phyloP scores from a whole-genome alignment of 2,113 vertebrate genomes.

The Bos indicus region DNA sequence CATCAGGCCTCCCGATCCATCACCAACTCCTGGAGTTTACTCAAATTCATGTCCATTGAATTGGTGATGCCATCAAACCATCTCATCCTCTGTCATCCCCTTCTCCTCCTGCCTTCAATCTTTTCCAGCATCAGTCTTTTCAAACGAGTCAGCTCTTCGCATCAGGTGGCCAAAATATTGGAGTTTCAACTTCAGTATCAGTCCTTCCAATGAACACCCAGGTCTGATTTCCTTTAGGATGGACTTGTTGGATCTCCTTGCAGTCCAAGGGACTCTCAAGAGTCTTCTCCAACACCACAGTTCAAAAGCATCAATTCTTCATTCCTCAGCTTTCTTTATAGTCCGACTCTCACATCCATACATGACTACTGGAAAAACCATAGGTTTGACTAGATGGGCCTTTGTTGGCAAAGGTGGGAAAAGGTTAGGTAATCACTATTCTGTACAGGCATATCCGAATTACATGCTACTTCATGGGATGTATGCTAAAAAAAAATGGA shows the following conservation, averaged over 20 bases:
- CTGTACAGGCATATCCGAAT: neutral
- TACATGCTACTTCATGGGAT: neutral
- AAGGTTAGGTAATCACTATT: neutral
- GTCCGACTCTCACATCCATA: neutral
- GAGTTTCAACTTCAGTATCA: neutral
- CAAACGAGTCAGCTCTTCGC: neutral
- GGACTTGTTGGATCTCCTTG: neutral
- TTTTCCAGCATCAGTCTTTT: neutral
- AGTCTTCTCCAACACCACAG: neutral
- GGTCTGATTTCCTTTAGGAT: neutral
- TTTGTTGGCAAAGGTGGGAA: neutral
- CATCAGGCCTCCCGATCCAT: neutral
- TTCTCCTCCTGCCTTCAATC: neutral
- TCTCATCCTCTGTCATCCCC: neutral
- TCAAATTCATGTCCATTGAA: neutral
- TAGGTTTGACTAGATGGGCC: neutral
- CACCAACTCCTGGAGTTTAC: neutral
- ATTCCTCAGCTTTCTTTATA: neutral
- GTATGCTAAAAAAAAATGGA: neutral
- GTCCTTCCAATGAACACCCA: neutral
- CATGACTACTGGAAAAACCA: neutral
- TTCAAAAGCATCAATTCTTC: neutral
- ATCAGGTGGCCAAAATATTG: neutral
- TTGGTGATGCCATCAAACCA: neutral
- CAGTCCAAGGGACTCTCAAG: neutral